A percentile compares a stretch with the other conserved stretches of the same genome.
phyloP scores from a whole-genome alignment of 2,113 vertebrate species.

The Chaetops frenatus region DNA sequence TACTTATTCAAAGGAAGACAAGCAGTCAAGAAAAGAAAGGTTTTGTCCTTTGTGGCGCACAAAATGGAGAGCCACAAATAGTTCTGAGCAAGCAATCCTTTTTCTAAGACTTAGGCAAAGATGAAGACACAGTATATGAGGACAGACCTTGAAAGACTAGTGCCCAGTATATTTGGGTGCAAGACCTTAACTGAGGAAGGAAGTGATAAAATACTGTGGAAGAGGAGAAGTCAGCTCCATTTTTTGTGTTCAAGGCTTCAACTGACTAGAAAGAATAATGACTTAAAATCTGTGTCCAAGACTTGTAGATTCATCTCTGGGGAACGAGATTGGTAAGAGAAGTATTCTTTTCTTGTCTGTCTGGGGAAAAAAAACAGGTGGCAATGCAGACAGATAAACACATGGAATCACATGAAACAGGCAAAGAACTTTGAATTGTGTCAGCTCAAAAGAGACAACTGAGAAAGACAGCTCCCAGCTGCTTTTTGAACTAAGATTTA shows the following conservation, averaged over 20 bases:
- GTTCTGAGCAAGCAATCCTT: background rate
- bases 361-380: background rate
- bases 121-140: background rate
- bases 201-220: background rate
- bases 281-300: background rate
- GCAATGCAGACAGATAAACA: background rate
- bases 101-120: background rate
- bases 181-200: background rate
- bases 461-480: background rate
- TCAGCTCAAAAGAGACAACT: background rate
- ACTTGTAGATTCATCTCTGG: background rate
- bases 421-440: background rate
- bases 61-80: background rate
- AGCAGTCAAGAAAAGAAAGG: background rate
- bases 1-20: background rate
- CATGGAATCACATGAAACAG: background rate
- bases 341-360: background rate
- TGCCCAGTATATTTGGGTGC: accelerated
- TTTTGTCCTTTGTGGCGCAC: background rate
- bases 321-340: background rate
- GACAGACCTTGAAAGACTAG: background rate
- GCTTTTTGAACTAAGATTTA: background rate
- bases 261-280: background rate
- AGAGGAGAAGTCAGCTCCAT: background rate
- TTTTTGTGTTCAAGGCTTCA: background rate